phyloP scores from a whole-genome alignment of 2,888 invertebrate species.

The Ypsolopha sequella region DNA sequence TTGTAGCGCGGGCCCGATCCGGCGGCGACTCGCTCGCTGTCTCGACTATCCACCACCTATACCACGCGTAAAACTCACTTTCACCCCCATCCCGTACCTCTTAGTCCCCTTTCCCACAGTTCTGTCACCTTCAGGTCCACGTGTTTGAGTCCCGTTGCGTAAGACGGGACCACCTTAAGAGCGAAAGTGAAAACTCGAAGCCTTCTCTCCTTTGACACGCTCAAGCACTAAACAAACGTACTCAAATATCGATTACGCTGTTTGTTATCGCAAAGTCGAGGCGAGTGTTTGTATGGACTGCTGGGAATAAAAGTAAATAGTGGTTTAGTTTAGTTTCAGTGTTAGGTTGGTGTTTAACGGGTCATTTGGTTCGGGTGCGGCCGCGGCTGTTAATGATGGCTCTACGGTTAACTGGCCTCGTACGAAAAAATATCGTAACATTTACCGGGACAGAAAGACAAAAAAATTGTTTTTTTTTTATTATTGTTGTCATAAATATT shows the following conservation, averaged over 20 bases:
- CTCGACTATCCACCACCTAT: conserved; percentile 6
- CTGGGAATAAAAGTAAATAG: not conserved
- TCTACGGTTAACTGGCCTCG: not conserved
- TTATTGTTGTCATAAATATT: too few species aligned
- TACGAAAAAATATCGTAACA: not conserved
- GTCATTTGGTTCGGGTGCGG: conserved; percentile 1
- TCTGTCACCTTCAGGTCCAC: not conserved
- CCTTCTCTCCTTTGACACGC: conserved; percentile 56
- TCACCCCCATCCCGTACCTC: not conserved
- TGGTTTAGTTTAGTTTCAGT: not conserved
- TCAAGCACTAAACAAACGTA: conserved; percentile 42
- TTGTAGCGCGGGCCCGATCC: conserved; percentile 33
- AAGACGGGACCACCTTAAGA: conserved; percentile 27
- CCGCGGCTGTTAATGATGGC: not conserved
- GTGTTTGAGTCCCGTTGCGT: conserved; percentile 39
- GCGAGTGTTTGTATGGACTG: conserved; percentile 12
- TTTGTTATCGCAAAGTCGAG: conserved; percentile 30
- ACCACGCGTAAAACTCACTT: not conserved
- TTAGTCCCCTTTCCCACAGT: not conserved
- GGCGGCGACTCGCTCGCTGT: conserved; percentile 55
- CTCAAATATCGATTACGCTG: conserved; percentile 49
- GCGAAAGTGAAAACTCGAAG: conserved; percentile 27
- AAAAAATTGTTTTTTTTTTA: too few species aligned
- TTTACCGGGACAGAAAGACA: too few species aligned
- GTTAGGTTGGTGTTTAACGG: not conserved